A percentile compares a stretch with the other conserved stretches of the same genome.
Conservation (phyloP, 2,888 invertebrate species). For the Leptarthrus brevirostris region DNA sequence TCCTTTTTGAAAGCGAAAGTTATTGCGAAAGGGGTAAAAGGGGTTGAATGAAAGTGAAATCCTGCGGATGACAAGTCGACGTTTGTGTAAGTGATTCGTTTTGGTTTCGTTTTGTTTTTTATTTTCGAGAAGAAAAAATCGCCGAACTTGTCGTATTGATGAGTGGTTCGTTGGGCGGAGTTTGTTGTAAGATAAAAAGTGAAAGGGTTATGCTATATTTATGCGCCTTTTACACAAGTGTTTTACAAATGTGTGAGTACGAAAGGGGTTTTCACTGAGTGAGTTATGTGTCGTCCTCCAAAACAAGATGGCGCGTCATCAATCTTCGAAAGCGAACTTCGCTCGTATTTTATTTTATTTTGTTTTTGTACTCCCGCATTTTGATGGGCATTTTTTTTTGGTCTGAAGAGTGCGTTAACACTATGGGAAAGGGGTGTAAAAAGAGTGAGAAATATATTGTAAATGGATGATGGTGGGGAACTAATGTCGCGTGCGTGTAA, state of each 20-base stretch:
- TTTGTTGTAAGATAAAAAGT: conserved; percentile 5
- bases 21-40: conserved; percentile 38
- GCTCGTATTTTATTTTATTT: neutral
- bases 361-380: neutral
- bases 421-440: neutral
- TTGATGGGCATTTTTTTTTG: neutral
- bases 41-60: conserved; percentile 40
- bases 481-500: conserved; percentile 22
- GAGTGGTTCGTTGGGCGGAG: conserved; percentile 5
- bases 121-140: neutral
- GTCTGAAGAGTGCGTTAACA: neutral
- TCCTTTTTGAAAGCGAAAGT: conserved; percentile 24
- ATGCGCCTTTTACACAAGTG: neutral
- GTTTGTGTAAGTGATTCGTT: neutral
- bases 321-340: conserved; percentile 31
- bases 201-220: conserved; percentile 16
- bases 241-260: neutral
- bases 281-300: conserved; percentile 47
- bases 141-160: neutral
- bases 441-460: neutral
- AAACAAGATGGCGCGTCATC: conserved; percentile 50
- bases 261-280: conserved; percentile 38
- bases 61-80: neutral
- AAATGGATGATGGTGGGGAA: neutral
- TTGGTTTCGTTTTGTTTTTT: neutral